Conservation (phyloP, 2,113 vertebrate genomes). For the Epinephelus cyanopodus region DNA sequence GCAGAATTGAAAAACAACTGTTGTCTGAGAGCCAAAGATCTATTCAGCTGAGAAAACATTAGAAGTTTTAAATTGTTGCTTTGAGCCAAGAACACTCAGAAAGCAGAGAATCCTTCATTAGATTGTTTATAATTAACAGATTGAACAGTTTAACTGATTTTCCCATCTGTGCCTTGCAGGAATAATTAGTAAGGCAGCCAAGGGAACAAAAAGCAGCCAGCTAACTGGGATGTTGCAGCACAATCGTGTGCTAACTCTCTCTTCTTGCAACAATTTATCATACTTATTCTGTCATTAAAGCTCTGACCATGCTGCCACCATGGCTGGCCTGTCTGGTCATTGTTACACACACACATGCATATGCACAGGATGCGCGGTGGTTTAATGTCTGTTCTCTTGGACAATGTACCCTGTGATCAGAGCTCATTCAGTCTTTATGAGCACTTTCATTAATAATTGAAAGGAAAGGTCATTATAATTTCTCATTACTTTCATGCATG, state of each 20-base stretch:
- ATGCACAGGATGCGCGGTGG: conserved; percentile 27
- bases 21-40: background rate
- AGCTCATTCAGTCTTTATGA: conserved; percentile 32
- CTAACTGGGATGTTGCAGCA: conserved; percentile 24
- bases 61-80: conserved; percentile 4
- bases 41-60: conserved; percentile 13
- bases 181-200: conserved; percentile 29
- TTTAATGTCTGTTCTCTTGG: conserved; percentile 54
- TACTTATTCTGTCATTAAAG: conserved; percentile 46
- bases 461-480: conserved; percentile 49
- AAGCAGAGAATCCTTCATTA: conserved; percentile 30
- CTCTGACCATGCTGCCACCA: conserved; percentile 27
- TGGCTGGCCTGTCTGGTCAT: conserved; percentile 37
- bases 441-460: conserved; percentile 28
- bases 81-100: conserved; percentile 18
- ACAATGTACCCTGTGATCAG: conserved; percentile 42
- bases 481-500: conserved; percentile 25
- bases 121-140: conserved; percentile 42
- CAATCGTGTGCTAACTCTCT: background rate
- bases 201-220: conserved; percentile 46
- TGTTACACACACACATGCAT: conserved; percentile 5
- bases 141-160: conserved; percentile 26
- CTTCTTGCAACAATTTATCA: conserved; percentile 40
- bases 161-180: conserved; percentile 46
- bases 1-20: background rate